Evolutionary conservation across 2,797 vertebrate species (phyloP).

Genomic region (Momotus momota): DNA sequence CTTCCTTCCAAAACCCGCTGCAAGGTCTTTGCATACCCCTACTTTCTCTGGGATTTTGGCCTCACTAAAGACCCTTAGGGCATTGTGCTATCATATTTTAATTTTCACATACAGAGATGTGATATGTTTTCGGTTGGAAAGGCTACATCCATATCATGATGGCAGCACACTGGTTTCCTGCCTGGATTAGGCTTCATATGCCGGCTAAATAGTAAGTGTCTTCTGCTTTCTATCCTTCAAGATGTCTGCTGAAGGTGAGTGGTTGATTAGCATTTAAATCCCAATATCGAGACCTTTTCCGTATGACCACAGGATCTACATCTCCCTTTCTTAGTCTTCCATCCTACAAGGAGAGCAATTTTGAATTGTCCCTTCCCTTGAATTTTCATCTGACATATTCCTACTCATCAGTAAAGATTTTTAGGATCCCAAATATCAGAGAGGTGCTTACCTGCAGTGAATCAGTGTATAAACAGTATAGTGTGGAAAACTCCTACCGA

Average conservation of each 20-base stretch:
- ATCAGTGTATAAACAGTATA: not conserved
- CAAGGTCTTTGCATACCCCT: not conserved
- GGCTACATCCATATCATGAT: not conserved
- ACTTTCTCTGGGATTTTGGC: not conserved
- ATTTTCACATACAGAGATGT: not conserved
- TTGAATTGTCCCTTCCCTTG: not conserved
- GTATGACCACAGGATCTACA: not conserved
- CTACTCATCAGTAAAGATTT: not conserved
- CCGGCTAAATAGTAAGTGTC: not conserved
- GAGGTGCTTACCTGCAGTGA: not conserved
- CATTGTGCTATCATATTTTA: not conserved
- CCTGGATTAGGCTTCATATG: not conserved
- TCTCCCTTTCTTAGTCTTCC: not conserved
- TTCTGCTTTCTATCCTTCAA: not conserved
- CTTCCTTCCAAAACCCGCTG: not conserved
- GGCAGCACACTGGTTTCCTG: not conserved
- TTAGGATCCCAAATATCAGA: not conserved
- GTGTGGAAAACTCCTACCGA: not conserved
- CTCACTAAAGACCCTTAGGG: not conserved
- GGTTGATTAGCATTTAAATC: not conserved
- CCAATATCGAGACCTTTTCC: not conserved
- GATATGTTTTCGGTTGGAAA: not conserved
- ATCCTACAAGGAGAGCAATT: not conserved
- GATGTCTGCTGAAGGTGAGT: not conserved
- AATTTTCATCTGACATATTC: not conserved